Evolutionary conservation across 2,113 vertebrate genomes (phyloP), one percentile per base, ranked within the genome.

Genomic region (Cyanoramphus novaezelandiae): DNA sequence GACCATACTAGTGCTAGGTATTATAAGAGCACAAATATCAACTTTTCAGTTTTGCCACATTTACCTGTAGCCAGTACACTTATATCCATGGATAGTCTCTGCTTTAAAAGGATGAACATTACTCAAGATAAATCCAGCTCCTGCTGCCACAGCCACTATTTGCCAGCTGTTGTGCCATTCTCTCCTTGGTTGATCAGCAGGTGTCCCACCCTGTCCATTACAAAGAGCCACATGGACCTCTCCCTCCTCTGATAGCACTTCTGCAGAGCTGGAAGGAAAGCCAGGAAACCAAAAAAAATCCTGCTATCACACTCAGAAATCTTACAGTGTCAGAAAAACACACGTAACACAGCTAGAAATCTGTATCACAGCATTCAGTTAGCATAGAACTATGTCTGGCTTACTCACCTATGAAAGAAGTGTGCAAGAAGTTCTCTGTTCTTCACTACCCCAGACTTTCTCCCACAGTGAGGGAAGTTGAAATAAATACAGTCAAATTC

Each of bases 131-230:
- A 99, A 98, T 4, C 98, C 98, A 3, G 99, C 99, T 52, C 97
- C 98, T 2, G 99, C 98, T 78, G 99, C 99, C 99, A 99, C 98
- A 27, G 99, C 98, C 85, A 98, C 98, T 28, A 98, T 98, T 96
- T 99, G 99, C 99, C 99, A 99, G 96, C 99, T 99, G 98, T 99
- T 99, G 97, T 99, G 99, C 99, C 99, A 99, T 82, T 99, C 99
- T 86, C 99, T 98, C 93, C 87, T 94, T 2, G 98, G 99, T 31
- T 97, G 98, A 93, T 99, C 99, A 6, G 90, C 98, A 13, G 98
- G 99, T 14, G 99, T 99, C 12, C 99, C 99, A 8, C 99, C 99
- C 95, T 99, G 99, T 27, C 99, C 99, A 29, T 97, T 99, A 95
- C 99, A 99, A 65, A 99, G 96, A 46, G 99, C 98, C 75, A 99